Evolutionary conservation across 1,140 invertebrate species (phyloP).

Genomic region (Doryteuthis pealeii): DNA sequence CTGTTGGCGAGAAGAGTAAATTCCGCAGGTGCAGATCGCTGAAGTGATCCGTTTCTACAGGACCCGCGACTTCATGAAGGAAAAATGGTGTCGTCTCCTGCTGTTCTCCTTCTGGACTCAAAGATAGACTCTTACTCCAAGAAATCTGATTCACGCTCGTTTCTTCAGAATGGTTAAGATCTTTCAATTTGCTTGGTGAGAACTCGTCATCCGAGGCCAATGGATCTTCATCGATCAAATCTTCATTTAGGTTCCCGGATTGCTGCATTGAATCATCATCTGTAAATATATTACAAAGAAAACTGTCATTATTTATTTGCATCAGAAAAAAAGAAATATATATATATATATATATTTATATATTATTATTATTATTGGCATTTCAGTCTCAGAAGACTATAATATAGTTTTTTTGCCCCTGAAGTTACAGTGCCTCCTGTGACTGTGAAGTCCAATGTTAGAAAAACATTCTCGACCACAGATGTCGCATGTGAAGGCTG

Average conservation of each 20-base stretch:
- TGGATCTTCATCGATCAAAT: not conserved
- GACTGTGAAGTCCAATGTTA: too few species aligned
- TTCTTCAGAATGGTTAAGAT: not conserved
- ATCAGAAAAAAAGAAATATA: too few species aligned
- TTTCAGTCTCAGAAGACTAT: too few species aligned
- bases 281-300: not conserved
- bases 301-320: not conserved
- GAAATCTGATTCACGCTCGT: not conserved
- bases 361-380: too few species aligned
- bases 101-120: not conserved
- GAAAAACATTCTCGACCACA: too few species aligned
- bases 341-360: too few species aligned
- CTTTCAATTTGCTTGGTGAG: too few species aligned
- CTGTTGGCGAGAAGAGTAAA: not conserved
- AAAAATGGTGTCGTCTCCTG: not conserved
- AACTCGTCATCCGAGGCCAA: not conserved
- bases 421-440: too few species aligned
- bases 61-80: not conserved
- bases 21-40: not conserved
- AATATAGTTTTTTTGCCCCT: too few species aligned
- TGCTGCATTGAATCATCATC: not conserved
- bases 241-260: not conserved
- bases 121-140: not conserved
- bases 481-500: too few species aligned
- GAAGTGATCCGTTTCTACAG: not conserved